phyloP scores from a whole-genome alignment of 2,113 vertebrate species.

The Callithrix jacchus region DNA sequence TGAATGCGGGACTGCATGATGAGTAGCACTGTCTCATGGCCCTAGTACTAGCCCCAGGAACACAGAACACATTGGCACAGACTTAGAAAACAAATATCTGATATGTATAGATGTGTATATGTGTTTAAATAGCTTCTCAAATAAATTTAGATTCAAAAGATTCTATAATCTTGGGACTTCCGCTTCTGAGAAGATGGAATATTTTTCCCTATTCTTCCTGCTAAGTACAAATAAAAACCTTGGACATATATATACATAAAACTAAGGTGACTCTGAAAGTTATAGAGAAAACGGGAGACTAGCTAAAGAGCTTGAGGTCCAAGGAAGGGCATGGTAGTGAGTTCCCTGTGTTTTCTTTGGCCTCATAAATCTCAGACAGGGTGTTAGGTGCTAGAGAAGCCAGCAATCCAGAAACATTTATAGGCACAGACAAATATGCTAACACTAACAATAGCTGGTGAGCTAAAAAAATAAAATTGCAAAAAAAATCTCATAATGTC shows the following conservation, averaged over 20 bases:
- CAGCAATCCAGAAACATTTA: background rate
- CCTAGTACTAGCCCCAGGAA: background rate
- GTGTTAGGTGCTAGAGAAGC: background rate
- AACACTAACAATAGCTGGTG: too few species aligned
- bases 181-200: background rate
- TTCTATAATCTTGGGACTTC: background rate
- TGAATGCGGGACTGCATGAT: background rate
- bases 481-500: too few species aligned
- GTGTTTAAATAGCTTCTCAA: background rate
- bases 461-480: too few species aligned
- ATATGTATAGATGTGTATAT: too few species aligned
- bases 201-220: background rate
- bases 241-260: background rate
- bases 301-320: background rate
- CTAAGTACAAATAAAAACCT: background rate
- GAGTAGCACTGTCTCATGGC: background rate
- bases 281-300: background rate
- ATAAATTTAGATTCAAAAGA: background rate
- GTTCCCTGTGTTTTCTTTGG: background rate
- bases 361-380: background rate
- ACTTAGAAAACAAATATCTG: background rate
- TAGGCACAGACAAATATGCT: background rate
- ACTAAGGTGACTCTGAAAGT: background rate
- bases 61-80: background rate
- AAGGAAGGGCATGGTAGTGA: background rate